Evolutionary conservation across 2,113 vertebrate genomes (phyloP).

Genomic region (Corythaeola cristata): DNA sequence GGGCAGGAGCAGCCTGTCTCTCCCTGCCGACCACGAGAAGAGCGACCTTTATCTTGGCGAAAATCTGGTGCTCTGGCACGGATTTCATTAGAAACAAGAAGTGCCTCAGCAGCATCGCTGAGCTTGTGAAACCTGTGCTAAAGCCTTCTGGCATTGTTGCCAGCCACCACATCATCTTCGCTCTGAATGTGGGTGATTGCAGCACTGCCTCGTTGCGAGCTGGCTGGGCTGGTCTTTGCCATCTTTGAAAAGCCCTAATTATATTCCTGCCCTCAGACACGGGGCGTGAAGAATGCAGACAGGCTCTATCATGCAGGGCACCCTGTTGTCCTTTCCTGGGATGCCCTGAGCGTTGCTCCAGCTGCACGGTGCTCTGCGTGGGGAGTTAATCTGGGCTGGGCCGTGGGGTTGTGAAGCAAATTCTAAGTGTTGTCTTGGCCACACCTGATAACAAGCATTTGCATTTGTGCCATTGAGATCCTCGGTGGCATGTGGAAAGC

Average conservation of each 20-base stretch:
- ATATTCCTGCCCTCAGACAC: background rate
- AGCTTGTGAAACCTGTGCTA: background rate
- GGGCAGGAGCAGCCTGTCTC: background rate
- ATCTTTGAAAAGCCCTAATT: slow-evolving; percentile 26
- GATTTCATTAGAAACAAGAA: background rate
- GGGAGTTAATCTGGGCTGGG: background rate
- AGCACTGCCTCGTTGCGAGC: background rate
- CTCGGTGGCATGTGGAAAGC: background rate
- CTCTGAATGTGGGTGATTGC: background rate
- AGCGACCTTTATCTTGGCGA: background rate
- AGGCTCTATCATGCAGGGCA: background rate
- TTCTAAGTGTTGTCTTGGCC: background rate
- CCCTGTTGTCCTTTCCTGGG: background rate
- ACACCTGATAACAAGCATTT: background rate
- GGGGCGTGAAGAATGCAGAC: background rate
- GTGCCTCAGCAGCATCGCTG: background rate
- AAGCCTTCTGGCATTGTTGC: background rate
- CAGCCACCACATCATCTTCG: rapidly evolving
- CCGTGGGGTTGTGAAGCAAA: background rate
- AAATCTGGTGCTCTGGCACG: background rate
- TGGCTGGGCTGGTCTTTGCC: background rate
- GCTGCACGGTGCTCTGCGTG: rapidly evolving
- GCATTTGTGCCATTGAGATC: background rate
- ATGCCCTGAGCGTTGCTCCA: background rate
- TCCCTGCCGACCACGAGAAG: background rate